Conservation (phyloP, 1,140 invertebrate genomes). For the Melitaea cinxia region DNA sequence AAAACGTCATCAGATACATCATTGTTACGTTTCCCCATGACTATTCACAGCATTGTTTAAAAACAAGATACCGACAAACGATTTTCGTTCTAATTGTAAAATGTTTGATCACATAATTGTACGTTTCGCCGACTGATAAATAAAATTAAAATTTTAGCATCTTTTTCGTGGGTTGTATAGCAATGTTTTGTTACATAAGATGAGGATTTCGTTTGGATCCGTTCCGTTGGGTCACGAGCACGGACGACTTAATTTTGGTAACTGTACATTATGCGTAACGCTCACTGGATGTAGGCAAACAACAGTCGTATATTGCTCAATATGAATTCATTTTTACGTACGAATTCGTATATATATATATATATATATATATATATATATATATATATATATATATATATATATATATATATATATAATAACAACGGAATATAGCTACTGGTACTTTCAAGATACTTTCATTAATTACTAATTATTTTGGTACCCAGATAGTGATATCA, state of each 20-base stretch:
- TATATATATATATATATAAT: too few relatives aligned
- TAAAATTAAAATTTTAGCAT: background rate
- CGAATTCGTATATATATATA: too few relatives aligned
- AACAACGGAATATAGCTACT: too few relatives aligned
- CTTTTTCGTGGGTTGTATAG: constrained; percentile 2
- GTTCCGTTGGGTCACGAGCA: constrained; percentile 17
- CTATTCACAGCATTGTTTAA: constrained; percentile 23
- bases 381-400: too few relatives aligned
- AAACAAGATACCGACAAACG: background rate
- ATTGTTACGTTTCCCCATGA: constrained; percentile 10
- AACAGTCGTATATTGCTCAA: constrained; percentile 10
- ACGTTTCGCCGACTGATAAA: background rate
- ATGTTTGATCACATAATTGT: background rate
- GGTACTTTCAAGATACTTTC: too few relatives aligned
- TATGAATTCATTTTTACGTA: too few relatives aligned
- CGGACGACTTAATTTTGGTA: constrained; percentile 31
- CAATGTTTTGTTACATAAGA: constrained; percentile 27
- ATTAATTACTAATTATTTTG: too few relatives aligned
- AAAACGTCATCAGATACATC: constrained; percentile 7
- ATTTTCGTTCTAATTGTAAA: constrained; percentile 9
- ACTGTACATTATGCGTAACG: constrained; percentile 27
- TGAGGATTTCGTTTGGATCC: constrained; percentile 26
- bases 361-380: too few relatives aligned
- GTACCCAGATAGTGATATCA: background rate
- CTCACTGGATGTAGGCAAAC: constrained; percentile 24